Evolutionary conservation across 64 coral and sea anemone species (phyloP), one percentile per base, ranked within the genome.

Genomic region (Porites australiensis): DNA sequence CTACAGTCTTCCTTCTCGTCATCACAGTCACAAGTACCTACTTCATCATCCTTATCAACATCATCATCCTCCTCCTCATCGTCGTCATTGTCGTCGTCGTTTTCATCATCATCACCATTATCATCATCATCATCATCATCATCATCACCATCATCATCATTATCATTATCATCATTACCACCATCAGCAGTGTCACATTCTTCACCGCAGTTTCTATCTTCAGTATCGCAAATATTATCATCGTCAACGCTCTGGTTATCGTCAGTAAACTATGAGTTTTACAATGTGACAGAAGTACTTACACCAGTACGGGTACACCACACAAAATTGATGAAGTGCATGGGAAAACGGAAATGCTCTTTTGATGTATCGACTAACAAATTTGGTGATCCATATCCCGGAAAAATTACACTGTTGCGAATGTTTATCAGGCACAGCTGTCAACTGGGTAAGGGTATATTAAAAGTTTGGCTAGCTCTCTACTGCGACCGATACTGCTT

Each of bases 391-490:
- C 77, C 77, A 5, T 80, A 80, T 80, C 7, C 4, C 11, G 13
- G 44, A 0, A 80, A 61, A 14, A 57, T 60, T 13, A 60, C 77
- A 14, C 5, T 11, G 23, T n/a, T 80, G 2, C 77, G 77, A 58
- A 19, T 80, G 10, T 80, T 44, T 80, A 44, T 80, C 21, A 80
- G 23, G 27, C 54, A 59, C 77, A 80, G 77, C 77, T 80, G 77
- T 61, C 77, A 80, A 60, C 20, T 22, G 37, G 77, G 77, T 80
- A 60, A 44, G 77, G n/a, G 20, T 12, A 60, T 61, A 58, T 57
- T 12, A 9, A 7, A 57, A 1, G 54, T 57, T 57, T 57, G 7
- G 12, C 6, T 57, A 57, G 54, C 54, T 9, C 7, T 57, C 7
- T 7, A 57, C 12, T 9, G 7, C 4, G 27, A 37, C 54, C 7